Base-by-base conservation (phyloP, 2,797 vertebrate species). In the Syndactyla subalaris region DNA sequence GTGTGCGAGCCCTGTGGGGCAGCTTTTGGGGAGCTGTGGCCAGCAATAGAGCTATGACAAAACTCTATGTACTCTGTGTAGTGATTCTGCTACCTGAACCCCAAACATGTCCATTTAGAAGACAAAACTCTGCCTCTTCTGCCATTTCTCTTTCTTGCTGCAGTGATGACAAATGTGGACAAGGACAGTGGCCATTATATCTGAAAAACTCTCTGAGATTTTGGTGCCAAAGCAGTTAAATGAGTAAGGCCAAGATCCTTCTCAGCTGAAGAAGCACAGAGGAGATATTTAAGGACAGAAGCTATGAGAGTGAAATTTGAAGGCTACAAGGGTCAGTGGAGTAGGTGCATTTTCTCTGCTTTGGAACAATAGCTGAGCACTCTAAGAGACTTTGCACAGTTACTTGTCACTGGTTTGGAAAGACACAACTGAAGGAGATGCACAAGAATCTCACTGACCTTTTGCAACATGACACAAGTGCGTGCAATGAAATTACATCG, bases 401-500 rank as follows among this genome's bases (percentile, higher is more conserved):
- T 76, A 15, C 76, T 89, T 65, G n/a, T 82, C 89, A 88, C 43
- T 79, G 27, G 18, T 51, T 91, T 94, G 89, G 85, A 82, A 83
- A 89, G 79, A 70, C 30, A 66, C 7, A 45, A 3, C 46, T 81
- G 66, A 70, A 68, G 39, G 52, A 95, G 55, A 41, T 66, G 27
- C 85, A 49, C 58, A 76, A 76, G 54, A 20, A 68, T 78, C 62
- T 66, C 45, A 58, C 41, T 75, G 82, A 94, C 51, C 87, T 94
- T 96, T 86, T 88, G 87, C 73, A 84, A 16, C 45, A 81, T 58
- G 72, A 81, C 91, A 73, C 39, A 63, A 95, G 73, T 41, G 4
- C 58, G 78, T 89, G 73, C 82, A 93, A 91, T 70, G 43, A 73
- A 89, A 93, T 91, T 93, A 84, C 66, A 39, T 85, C 39, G n/a